Percentiles rank a stretch among this genome's conserved stretches.
Evolutionary conservation across 2,113 vertebrate genomes (phyloP).

Genomic region (Ochotona princeps): DNA sequence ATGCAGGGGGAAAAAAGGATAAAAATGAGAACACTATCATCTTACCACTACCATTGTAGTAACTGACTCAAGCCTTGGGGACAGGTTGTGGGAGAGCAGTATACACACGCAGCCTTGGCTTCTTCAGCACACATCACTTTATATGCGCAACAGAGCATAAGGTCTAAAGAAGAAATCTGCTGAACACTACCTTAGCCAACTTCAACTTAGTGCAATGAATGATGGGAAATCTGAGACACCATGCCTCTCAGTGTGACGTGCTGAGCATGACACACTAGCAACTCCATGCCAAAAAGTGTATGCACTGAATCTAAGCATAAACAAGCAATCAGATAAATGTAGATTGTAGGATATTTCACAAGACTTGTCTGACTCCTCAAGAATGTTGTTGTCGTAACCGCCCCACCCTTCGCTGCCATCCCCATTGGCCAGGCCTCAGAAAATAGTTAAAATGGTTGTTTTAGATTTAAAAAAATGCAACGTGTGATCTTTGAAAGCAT

Average conservation of each 20-base stretch:
- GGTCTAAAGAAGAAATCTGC: not conserved
- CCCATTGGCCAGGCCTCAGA: not conserved
- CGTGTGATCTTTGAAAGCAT: not conserved
- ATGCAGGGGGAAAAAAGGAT: not conserved
- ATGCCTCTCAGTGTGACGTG: not conserved
- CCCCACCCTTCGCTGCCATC: not conserved
- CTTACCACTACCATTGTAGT: not conserved
- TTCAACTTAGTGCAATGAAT: not conserved
- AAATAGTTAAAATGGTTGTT: not conserved
- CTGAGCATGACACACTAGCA: not conserved
- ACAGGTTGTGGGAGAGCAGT: not conserved
- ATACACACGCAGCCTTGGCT: not conserved
- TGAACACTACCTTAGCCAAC: not conserved
- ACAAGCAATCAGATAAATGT: not conserved
- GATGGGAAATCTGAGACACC: not conserved
- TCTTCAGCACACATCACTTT: not conserved
- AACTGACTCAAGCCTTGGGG: not conserved
- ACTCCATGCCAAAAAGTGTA: not conserved
- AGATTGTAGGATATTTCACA: not conserved
- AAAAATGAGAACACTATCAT: slow-evolving; percentile 8
- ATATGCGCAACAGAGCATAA: not conserved
- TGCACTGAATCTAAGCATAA: not conserved
- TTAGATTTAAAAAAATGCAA: not conserved
- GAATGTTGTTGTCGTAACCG: not conserved
- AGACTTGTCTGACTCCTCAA: not conserved